Percentiles rank a stretch among this genome's conserved stretches.
These are phyloP conservation scores for Orussus abietinus DNA, from an alignment of 1,140 invertebrate species.

Conservation along the genomic window DNA sequence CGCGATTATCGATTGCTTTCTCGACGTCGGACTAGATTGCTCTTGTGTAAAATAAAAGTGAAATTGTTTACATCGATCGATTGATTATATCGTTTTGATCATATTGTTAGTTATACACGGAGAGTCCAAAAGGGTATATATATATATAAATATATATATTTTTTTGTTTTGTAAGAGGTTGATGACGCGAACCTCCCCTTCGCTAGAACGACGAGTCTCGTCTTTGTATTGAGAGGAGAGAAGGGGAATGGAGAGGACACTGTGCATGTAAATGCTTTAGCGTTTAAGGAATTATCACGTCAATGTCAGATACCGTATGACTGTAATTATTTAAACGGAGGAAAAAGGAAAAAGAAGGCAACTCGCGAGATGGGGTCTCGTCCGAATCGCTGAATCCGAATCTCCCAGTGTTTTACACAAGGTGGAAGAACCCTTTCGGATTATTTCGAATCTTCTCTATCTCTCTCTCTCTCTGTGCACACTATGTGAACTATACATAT, in stretches of 20 bases:
- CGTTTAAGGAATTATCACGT: conserved; percentile 26
- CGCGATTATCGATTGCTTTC: conserved; percentile 35
- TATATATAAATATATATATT: conserved; percentile 24
- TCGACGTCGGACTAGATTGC: conserved; percentile 34
- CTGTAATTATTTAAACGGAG: too few relatives aligned
- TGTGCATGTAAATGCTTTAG: conserved; percentile 31
- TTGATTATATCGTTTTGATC: conserved; percentile 26
- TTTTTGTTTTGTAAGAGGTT: conserved; percentile 28
- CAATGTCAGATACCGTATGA: conserved; percentile 24
- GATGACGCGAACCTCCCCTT: too few relatives aligned
- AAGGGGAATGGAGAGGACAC: conserved; percentile 7
- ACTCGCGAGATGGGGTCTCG: too few relatives aligned
- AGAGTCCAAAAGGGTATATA: conserved; percentile 17
- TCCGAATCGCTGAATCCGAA: too few relatives aligned
- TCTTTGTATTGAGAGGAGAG: conserved; percentile 4
- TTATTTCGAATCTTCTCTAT: too few relatives aligned
- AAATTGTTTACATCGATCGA: conserved; percentile 33
- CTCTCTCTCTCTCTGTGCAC: conserved; percentile 16
- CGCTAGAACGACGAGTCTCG: too few relatives aligned
- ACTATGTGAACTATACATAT: conserved; percentile 17
- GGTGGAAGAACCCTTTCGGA: too few relatives aligned
- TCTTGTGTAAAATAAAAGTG: conserved; percentile 44
- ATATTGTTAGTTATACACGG: conserved; percentile 28
- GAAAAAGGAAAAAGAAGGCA: too few relatives aligned
- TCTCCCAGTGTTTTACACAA: too few relatives aligned